A percentile compares a stretch with the other conserved stretches of the same genome.
These are phyloP conservation scores for Drosophila vallismaia DNA, from an alignment of 2,888 invertebrate genomes.

Conservation along the genomic window DNA sequence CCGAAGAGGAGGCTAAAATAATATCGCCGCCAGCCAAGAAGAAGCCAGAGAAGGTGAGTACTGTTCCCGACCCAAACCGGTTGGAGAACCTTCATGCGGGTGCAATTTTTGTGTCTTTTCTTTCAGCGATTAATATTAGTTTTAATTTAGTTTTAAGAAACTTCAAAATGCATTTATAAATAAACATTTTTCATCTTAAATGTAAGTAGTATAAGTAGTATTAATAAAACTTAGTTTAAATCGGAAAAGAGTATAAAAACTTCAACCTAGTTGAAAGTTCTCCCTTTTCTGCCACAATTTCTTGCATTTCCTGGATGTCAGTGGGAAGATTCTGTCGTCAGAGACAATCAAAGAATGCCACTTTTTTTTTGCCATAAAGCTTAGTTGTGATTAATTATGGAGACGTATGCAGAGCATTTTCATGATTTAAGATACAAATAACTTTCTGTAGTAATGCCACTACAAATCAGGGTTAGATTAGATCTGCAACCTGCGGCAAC, in stretches of 20 bases:
- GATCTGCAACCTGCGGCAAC: conserved; percentile 24
- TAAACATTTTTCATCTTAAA: too few species aligned
- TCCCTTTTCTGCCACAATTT: conserved; percentile 15
- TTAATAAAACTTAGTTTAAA: neutral
- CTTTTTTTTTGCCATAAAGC: conserved; percentile 13
- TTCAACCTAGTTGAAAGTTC: neutral
- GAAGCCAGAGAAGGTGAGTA: conserved; percentile 87
- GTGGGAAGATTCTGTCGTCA: conserved; percentile 36
- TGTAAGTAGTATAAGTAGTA: too few species aligned
- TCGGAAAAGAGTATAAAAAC: neutral
- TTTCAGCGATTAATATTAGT: neutral
- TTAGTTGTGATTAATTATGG: conserved; percentile 51
- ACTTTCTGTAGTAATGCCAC: conserved; percentile 17
- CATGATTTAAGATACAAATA: conserved; percentile 3
- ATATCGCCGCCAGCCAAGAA: conserved; percentile 85
- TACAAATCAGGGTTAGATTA: conserved; percentile 45
- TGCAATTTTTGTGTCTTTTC: neutral
- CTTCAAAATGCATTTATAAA: too few species aligned
- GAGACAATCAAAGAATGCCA: conserved; percentile 28
- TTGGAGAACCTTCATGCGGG: conserved; percentile 40
- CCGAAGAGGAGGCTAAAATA: conserved; percentile 88
- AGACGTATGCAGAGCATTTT: conserved; percentile 28
- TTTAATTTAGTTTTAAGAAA: neutral
- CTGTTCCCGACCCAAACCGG: conserved; percentile 53
- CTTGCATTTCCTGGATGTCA: conserved; percentile 32